A percentile compares a stretch with the other conserved stretches of the same genome.
These are phyloP conservation scores for Allygus modestus DNA, from an alignment of 2,888 invertebrate species.

Conservation along the genomic window DNA sequence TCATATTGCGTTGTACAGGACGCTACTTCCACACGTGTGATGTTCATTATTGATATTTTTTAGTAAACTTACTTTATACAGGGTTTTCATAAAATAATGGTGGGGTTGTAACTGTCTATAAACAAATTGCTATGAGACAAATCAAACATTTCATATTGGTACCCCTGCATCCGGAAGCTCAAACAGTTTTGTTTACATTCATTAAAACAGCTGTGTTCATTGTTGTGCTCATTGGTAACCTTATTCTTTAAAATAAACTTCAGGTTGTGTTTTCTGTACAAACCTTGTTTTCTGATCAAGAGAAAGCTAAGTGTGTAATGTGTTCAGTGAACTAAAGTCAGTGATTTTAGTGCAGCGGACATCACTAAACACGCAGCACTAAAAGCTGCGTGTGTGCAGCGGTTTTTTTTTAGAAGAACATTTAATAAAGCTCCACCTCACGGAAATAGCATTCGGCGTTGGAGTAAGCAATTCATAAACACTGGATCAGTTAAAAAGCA, in stretches of 20 bases:
- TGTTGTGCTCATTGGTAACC: not conserved
- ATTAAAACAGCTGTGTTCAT: slow-evolving; percentile 30
- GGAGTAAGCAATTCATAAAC: slow-evolving; percentile 55
- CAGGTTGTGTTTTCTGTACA: slow-evolving; percentile 35
- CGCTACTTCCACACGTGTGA: no score
- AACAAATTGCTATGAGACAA: slow-evolving; percentile 13
- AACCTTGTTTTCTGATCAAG: slow-evolving; percentile 53
- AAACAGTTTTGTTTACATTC: slow-evolving; percentile 49
- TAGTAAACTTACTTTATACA: no score
- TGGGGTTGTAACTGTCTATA: slow-evolving; percentile 34
- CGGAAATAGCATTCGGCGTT: slow-evolving; percentile 54
- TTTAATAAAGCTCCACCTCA: slow-evolving; percentile 55
- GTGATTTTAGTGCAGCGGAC: slow-evolving; percentile 47
- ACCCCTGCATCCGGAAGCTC: slow-evolving; percentile 48
- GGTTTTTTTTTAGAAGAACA: slow-evolving; percentile 52
- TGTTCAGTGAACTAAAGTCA: slow-evolving; percentile 53
- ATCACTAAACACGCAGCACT: no score
- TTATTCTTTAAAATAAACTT: slow-evolving; percentile 49
- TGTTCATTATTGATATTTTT: no score
- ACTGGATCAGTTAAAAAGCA: slow-evolving; percentile 61
- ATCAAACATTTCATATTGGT: slow-evolving; percentile 30
- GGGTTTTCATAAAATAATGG: slow-evolving; percentile 55
- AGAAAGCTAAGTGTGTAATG: slow-evolving; percentile 60
- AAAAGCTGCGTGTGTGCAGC: no score
- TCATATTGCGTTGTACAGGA: no score